A percentile compares a stretch with the other conserved stretches of the same genome.
Evolutionary conservation across 1,140 invertebrate genomes (phyloP).

Genomic region (Drosophila funebris): DNA sequence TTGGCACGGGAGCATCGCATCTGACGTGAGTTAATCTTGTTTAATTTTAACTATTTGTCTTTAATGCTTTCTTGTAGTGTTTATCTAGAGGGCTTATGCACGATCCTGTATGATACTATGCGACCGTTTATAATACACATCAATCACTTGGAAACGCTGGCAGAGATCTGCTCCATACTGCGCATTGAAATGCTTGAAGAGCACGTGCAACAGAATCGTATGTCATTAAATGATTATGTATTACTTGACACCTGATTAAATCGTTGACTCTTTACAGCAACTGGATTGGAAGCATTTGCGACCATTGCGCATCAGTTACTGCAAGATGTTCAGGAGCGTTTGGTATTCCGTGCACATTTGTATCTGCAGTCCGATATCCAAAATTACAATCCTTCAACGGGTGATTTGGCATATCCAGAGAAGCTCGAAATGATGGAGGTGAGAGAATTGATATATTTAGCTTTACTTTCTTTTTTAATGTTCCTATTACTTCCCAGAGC

Average conservation of each 20-base stretch:
- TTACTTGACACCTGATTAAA: background rate
- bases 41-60: background rate
- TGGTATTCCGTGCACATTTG: slow-evolving; percentile 97
- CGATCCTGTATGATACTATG: slow-evolving; percentile 95
- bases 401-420: slow-evolving; percentile 98
- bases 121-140: slow-evolving; percentile 98
- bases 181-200: slow-evolving; percentile 97
- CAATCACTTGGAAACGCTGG: slow-evolving; percentile 98
- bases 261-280: slow-evolving; percentile 76
- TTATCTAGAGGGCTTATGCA: slow-evolving; percentile 94
- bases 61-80: slow-evolving; percentile 84
- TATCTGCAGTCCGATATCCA: slow-evolving; percentile 97
- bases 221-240: background rate
- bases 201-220: slow-evolving; percentile 93
- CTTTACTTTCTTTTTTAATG: background rate
- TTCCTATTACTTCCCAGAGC: slow-evolving; percentile 84
- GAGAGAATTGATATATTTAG: background rate
- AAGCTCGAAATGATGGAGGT: slow-evolving; percentile 98
- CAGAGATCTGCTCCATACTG: slow-evolving; percentile 97
- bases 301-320: slow-evolving; percentile 93
- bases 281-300: slow-evolving; percentile 92
- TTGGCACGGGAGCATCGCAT: slow-evolving; percentile 87
- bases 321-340: slow-evolving; percentile 97
- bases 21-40: slow-evolving; percentile 86
- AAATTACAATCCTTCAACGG: slow-evolving; percentile 94